Percentiles rank a stretch among this genome's conserved stretches.
These are phyloP conservation scores for Aproaerema taeniolella DNA, from an alignment of 2,888 invertebrate species.

Conservation along the genomic window DNA sequence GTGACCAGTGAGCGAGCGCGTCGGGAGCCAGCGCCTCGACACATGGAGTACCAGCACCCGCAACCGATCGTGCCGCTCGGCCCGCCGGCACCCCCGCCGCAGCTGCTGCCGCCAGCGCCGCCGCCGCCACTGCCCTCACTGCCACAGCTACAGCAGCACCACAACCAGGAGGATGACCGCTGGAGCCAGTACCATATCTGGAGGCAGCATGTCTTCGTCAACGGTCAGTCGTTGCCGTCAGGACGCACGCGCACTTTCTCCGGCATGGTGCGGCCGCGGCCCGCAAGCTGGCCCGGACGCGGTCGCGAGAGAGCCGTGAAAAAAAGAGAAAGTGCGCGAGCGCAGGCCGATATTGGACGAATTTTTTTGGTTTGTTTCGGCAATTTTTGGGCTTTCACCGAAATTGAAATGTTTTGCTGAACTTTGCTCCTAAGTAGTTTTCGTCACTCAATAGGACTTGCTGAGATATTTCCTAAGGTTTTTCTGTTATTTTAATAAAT, in stretches of 20 bases:
- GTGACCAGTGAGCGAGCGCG: conserved; percentile 54
- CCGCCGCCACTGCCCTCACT: conserved; percentile 81
- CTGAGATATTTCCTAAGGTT: no score
- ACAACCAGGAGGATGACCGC: conserved; percentile 79
- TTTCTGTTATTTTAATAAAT: no score
- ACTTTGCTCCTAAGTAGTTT: no score
- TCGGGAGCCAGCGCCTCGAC: conserved; percentile 38
- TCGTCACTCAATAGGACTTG: no score
- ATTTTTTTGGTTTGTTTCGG: conserved; percentile 56
- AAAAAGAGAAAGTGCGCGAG: conserved; percentile 64
- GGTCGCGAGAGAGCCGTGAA: conserved; percentile 35
- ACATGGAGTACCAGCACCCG: conserved; percentile 72
- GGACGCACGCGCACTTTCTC: conserved; percentile 50
- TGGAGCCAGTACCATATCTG: conserved; percentile 89
- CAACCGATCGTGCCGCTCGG: conserved; percentile 75
- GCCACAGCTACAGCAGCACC: conserved; percentile 79
- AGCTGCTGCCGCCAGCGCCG: conserved; percentile 73
- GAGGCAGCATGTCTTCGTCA: conserved; percentile 88
- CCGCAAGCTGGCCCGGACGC: conserved; percentile 28
- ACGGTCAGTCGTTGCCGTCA: conserved; percentile 77
- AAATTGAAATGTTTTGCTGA: conserved; percentile 16
- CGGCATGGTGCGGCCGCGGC: conserved; percentile 18
- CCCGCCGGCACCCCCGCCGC: conserved; percentile 81
- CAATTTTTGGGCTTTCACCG: conserved; percentile 42
- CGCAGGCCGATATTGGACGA: conserved; percentile 43